These are phyloP conservation scores for Epizoanthus scotinus DNA, from an alignment of 92 coral and sea anemone species.

Conservation along the genomic window DNA sequence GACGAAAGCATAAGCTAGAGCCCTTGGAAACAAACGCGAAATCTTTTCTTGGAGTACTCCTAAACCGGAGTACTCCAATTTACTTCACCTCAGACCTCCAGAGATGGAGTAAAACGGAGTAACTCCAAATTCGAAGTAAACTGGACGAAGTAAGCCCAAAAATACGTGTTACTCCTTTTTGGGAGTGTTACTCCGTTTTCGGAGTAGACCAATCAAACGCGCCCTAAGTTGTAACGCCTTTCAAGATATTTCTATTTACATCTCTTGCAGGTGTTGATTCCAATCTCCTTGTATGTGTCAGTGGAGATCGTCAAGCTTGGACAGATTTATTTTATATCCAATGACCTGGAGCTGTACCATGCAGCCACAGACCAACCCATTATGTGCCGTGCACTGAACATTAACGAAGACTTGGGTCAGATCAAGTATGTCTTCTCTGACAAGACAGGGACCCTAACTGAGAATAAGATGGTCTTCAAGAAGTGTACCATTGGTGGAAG, in stretches of 20 bases:
- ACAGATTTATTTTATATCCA: conserved; percentile 88
- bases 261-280: conserved; percentile 83
- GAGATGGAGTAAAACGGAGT: too few relatives aligned
- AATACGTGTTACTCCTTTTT: too few relatives aligned
- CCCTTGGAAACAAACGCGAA: too few relatives aligned
- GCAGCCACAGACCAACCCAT: conserved; percentile 93
- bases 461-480: conserved; percentile 95
- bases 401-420: conserved; percentile 96
- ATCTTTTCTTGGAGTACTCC: too few relatives aligned
- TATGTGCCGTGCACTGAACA: conserved; percentile 95
- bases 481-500: conserved; percentile 91
- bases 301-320: conserved; percentile 94
- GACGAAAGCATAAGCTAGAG: too few relatives aligned
- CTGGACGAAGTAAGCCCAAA: too few relatives aligned
- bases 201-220: too few relatives aligned
- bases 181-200: too few relatives aligned
- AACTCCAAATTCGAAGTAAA: too few relatives aligned
- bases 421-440: conserved; percentile 96
- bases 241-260: not conserved
- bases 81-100: too few relatives aligned
- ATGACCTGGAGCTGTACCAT: conserved; percentile 81
- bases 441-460: conserved; percentile 97
- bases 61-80: too few relatives aligned
- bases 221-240: too few relatives aligned
- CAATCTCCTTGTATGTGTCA: conserved; percentile 93